A percentile compares a stretch with the other conserved stretches of the same genome.
Conservation (phyloP, 2,113 vertebrate genomes). For the Pterophyllum scalare region DNA sequence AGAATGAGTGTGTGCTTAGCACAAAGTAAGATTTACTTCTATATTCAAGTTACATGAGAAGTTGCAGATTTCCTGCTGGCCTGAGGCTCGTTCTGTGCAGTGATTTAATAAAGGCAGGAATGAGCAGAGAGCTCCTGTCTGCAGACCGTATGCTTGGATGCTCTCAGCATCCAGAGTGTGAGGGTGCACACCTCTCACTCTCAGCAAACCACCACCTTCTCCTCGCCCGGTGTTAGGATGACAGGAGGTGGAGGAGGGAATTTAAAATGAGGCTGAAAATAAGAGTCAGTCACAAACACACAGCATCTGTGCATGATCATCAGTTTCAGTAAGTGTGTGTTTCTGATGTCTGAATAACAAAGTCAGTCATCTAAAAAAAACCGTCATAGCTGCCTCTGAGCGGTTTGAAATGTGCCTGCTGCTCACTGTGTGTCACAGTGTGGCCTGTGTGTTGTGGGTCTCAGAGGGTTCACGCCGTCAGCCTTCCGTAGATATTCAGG, state of each 20-base stretch:
- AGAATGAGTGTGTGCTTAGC: neutral
- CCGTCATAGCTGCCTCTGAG: neutral
- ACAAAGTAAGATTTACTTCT: neutral
- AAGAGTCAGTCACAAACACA: neutral
- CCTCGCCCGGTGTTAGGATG: neutral
- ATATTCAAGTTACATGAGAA: no score
- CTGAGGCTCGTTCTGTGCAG: neutral
- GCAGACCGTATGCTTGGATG: neutral
- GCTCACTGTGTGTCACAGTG: rapidly evolving
- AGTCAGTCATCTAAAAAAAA: neutral
- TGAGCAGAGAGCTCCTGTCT: no score
- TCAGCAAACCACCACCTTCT: neutral
- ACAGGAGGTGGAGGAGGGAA: neutral
- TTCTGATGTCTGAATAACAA: neutral
- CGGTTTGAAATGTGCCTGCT: no score
- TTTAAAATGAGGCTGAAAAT: neutral
- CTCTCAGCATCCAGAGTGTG: neutral
- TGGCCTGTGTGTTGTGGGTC: neutral
- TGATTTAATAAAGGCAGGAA: no score
- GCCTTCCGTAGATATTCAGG: no score
- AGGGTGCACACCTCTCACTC: neutral
- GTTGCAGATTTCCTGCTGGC: neutral
- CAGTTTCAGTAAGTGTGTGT: neutral
- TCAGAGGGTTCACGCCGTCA: neutral
- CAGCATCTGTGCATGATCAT: neutral